phyloP scores from a whole-genome alignment of 1,140 invertebrate species.

The Wasmannia auropunctata region DNA sequence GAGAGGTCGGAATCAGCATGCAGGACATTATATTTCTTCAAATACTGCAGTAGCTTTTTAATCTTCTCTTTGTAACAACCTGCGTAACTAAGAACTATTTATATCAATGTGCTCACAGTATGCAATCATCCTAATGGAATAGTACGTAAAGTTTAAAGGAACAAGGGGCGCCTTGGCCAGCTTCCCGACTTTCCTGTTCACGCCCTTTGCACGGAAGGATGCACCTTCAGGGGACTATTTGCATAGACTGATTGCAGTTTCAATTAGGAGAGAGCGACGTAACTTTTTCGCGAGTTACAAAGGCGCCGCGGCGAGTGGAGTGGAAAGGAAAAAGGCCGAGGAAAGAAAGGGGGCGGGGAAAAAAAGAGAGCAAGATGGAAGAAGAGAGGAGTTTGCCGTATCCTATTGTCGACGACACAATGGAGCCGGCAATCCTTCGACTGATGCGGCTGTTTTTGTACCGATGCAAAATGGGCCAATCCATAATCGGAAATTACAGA shows the following conservation, averaged over 20 bases:
- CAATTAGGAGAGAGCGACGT: slow-evolving; percentile 55
- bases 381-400: slow-evolving; percentile 60
- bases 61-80: slow-evolving; percentile 7
- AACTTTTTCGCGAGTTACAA: slow-evolving; percentile 57
- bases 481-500: slow-evolving; percentile 33
- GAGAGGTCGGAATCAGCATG: not conserved
- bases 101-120: slow-evolving; percentile 42
- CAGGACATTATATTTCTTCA: not conserved
- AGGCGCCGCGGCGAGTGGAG: slow-evolving; percentile 26
- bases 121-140: slow-evolving; percentile 59
- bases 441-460: slow-evolving; percentile 44
- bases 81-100: slow-evolving; percentile 43
- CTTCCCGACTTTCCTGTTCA: slow-evolving; percentile 58
- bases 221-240: slow-evolving; percentile 51
- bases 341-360: slow-evolving; percentile 8
- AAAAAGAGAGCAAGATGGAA: slow-evolving; percentile 44
- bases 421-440: slow-evolving; percentile 45
- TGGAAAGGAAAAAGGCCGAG: slow-evolving; percentile 29
- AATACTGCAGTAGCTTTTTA: not conserved
- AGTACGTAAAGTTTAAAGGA: slow-evolving; percentile 55
- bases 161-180: slow-evolving; percentile 46
- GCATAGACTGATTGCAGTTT: slow-evolving; percentile 60
- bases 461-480: slow-evolving; percentile 23
- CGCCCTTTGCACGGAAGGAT: slow-evolving; percentile 53
- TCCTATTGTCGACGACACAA: slow-evolving; percentile 60